Percentiles rank a stretch among this genome's conserved stretches.
These are phyloP conservation scores for Eolophus roseicapilla DNA, from an alignment of 2,113 vertebrate genomes.

Conservation along the genomic window DNA sequence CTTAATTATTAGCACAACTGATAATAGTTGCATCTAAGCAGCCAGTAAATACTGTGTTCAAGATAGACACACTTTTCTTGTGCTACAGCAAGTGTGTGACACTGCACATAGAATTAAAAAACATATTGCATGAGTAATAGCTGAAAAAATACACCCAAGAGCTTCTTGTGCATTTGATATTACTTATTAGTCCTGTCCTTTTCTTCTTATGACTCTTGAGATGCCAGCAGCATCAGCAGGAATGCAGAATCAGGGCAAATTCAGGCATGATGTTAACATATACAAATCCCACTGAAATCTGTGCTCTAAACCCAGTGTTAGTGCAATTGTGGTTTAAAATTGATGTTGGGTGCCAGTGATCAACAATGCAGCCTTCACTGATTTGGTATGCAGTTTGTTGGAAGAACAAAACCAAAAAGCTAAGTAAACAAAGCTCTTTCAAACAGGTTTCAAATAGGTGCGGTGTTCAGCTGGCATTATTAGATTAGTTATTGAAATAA, in stretches of 20 bases:
- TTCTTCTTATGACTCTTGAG: not conserved
- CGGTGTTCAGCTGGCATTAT: not conserved
- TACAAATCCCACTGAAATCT: not conserved
- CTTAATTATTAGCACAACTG: not conserved
- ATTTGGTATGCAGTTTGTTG: not conserved
- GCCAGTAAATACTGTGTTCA: not conserved
- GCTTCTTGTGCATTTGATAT: not conserved
- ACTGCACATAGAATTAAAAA: not conserved
- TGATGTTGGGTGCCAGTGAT: not conserved
- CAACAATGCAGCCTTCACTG: not conserved
- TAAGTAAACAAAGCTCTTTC: not conserved
- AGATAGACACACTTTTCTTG: not conserved
- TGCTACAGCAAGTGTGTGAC: not conserved
- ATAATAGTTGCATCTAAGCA: not conserved
- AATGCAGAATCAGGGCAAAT: not conserved
- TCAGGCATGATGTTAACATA: not conserved
- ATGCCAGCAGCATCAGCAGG: not conserved
- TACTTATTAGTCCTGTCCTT: not conserved
- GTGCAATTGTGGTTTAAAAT: not conserved
- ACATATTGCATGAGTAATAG: not conserved
- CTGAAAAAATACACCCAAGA: not conserved
- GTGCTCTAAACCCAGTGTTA: not conserved
- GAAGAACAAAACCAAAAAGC: not conserved
- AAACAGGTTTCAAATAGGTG: not conserved
- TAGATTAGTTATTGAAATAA: slow-evolving; percentile 3